These are phyloP conservation scores for Cairina moschata DNA, from an alignment of 2,113 vertebrate species.

Conservation along the genomic window DNA sequence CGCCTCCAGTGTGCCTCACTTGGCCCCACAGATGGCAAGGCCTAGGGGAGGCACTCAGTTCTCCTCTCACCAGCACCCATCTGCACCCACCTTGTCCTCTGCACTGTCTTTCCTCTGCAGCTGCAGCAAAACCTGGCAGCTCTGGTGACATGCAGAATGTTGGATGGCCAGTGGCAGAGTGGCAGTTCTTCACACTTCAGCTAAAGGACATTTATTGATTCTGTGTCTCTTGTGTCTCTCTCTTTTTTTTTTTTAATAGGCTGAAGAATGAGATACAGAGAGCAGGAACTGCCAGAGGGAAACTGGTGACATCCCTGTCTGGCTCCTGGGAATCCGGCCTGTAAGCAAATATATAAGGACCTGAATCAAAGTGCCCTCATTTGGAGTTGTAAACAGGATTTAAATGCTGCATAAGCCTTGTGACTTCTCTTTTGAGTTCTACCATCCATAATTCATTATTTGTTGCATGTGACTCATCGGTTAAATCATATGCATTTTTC, in stretches of 20 bases:
- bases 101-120: not conserved
- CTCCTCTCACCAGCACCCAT: not conserved
- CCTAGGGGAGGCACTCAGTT: not conserved
- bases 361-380: not conserved
- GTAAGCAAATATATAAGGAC: conserved; percentile 9
- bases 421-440: conserved; percentile 28
- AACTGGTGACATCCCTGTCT: not conserved
- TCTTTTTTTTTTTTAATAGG: not conserved
- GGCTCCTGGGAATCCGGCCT: not conserved
- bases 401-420: conserved; percentile 19
- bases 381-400: conserved; percentile 31
- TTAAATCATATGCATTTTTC: not conserved
- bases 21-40: rapidly evolving
- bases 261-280: not conserved
- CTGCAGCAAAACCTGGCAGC: not conserved
- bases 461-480: not conserved
- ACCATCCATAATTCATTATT: conserved; percentile 24
- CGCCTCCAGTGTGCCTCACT: not conserved
- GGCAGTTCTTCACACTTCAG: not conserved
- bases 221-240: not conserved
- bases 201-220: not conserved
- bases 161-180: not conserved
- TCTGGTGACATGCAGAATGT: rapidly evolving
- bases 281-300: not conserved
- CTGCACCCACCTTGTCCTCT: not conserved